Evolutionary conservation across 2,797 vertebrate species (phyloP), one percentile per base, ranked within the genome.

Genomic region (Acomys russatus): DNA sequence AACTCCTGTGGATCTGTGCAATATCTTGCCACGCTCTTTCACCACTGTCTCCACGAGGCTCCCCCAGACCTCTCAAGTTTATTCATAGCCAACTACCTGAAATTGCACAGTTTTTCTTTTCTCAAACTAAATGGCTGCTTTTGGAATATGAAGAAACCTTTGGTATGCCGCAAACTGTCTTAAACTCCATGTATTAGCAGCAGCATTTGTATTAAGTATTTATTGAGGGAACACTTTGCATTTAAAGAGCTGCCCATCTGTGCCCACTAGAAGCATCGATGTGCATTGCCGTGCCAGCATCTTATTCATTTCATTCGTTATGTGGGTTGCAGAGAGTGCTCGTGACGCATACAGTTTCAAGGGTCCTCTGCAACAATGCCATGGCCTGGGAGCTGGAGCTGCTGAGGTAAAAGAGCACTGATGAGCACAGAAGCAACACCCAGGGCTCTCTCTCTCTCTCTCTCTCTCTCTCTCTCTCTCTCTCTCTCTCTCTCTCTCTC

Each of bases 121-220:
- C 68, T 38, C 28, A 63, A 83, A 88, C 6, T 49, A 74, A 92
- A 76, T n/a, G 83, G 38, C 9, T 25, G 8, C 59, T 87, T 93
- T 80, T 38, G 25, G 78, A 44, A 92, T 61, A 63, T 0, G 4
- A n/a, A 6, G 56, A 70, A 49, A 51, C 0, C 3, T 96, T 96
- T 78, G 18, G 76, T 51, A 78, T 64, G 35, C 92, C 64, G 77
- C 78, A 88, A 90, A 38, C 10, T 84, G 18, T 92, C 79, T 78
- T 61, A 74, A 56, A 14, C 14, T 76, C 51, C 66, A 68, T 20
- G 59, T 20, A 56, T 77, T 84, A 92, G 11, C 25, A 82, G 79
- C 49, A 17, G 44, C 76, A 54, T 88, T 90, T 91, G 49, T 51
- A 54, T 64, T 92, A 73, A 77, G 94, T 96, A 86, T 51, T 59